Conservation (phyloP, 1,140 invertebrate genomes). For the Cydia amplana region DNA sequence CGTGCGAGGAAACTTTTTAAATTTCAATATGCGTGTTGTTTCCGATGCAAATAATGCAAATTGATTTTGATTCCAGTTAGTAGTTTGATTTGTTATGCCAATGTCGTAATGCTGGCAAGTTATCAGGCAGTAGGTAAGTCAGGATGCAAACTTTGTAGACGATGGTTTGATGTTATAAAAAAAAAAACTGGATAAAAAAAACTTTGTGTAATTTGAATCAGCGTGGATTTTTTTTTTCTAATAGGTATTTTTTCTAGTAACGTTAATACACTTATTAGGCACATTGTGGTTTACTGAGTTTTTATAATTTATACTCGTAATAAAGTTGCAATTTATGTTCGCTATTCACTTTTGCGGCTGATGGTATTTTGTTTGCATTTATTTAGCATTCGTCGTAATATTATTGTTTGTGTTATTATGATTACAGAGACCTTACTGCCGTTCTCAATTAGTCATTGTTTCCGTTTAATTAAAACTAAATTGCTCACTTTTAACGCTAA, state of each 20-base stretch:
- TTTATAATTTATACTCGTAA: neutral
- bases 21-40: neutral
- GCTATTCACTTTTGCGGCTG: too few species aligned
- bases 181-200: too few species aligned
- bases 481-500: slow-evolving; percentile 14
- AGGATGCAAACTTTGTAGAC: neutral
- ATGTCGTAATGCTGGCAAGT: neutral
- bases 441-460: slow-evolving; percentile 27
- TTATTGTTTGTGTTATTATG: slow-evolving; percentile 25
- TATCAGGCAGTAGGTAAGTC: slow-evolving; percentile 10
- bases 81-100: neutral
- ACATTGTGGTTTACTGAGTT: neutral
- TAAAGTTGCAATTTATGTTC: neutral
- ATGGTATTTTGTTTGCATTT: neutral
- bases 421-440: slow-evolving; percentile 9
- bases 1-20: neutral
- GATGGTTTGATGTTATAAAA: neutral
- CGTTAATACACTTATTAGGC: too few species aligned
- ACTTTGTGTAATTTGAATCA: too few species aligned
- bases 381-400: neutral
- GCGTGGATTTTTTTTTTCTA: too few species aligned
- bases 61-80: neutral
- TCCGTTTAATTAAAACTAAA: slow-evolving; percentile 31
- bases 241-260: too few species aligned
- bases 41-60: neutral